Evolutionary conservation across 1,140 invertebrate genomes (phyloP).

Genomic region (Megalopta genalis): DNA sequence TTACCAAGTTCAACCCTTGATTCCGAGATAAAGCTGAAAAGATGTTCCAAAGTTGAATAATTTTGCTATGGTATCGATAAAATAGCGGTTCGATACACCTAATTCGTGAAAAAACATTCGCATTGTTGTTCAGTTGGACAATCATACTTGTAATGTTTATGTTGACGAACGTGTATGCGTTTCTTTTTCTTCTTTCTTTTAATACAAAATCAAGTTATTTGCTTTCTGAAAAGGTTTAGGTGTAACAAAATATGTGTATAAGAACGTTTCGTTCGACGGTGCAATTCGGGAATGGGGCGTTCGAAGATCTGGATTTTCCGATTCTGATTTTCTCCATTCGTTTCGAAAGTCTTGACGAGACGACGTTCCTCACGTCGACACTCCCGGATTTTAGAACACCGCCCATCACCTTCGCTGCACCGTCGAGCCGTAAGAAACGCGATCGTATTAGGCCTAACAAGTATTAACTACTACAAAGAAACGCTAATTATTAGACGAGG

Average conservation of each 20-base stretch:
- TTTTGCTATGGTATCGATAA: neutral
- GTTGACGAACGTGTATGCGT: neutral
- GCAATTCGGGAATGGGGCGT: neutral
- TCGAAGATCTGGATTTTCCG: neutral
- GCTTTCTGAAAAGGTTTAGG: constrained; percentile 6
- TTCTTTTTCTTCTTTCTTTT: constrained; percentile 12
- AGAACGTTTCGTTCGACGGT: constrained; percentile 14
- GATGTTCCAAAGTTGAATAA: no score
- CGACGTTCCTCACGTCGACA: no score
- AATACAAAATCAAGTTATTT: constrained; percentile 23
- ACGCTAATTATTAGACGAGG: constrained; percentile 11
- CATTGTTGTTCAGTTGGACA: neutral
- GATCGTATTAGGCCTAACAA: constrained; percentile 46
- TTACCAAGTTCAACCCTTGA: no score
- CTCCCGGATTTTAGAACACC: neutral
- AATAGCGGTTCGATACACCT: neutral
- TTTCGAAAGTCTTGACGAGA: no score
- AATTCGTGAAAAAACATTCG: neutral
- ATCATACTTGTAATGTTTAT: no score
- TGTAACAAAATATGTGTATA: constrained; percentile 8
- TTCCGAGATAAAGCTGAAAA: no score
- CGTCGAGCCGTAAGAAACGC: constrained; percentile 9
- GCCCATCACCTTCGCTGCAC: neutral
- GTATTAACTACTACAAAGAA: constrained; percentile 27
- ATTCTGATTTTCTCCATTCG: neutral